A percentile compares a stretch with the other conserved stretches of the same genome.
Conservation (phyloP, 2,888 invertebrate species). For the Tigriopus californicus region DNA sequence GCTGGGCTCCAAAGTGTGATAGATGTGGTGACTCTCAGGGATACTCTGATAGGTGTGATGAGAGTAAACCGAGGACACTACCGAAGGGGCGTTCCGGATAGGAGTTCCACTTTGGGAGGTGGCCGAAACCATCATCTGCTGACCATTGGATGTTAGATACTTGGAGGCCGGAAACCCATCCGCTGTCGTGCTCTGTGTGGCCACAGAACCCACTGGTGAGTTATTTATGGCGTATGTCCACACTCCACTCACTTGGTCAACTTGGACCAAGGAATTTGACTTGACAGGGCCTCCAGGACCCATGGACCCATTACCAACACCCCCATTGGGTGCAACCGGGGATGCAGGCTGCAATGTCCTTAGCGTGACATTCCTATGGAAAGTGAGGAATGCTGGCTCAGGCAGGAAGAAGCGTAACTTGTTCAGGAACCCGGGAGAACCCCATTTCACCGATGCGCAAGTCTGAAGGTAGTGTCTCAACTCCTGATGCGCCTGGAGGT, state of each 20-base stretch:
- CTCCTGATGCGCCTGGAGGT: background rate
- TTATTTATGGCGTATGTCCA: background rate
- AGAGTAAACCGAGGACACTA: background rate
- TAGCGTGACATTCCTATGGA: slow-evolving; percentile 11
- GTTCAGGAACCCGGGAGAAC: slow-evolving; percentile 3
- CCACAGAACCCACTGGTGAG: slow-evolving; percentile 2
- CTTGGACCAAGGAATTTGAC: background rate
- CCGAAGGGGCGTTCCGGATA: no score
- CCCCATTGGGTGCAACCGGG: background rate
- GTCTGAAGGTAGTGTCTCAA: background rate
- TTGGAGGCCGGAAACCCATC: background rate
- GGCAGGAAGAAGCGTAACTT: slow-evolving; percentile 14
- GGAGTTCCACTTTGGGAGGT: no score
- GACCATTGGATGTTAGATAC: background rate
- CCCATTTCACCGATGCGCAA: slow-evolving; percentile 7
- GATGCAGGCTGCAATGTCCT: slow-evolving; percentile 3
- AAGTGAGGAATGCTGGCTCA: slow-evolving; percentile 11
- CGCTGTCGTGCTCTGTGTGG: background rate
- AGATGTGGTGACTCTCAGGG: slow-evolving; percentile 2
- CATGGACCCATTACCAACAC: background rate
- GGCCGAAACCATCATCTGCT: no score
- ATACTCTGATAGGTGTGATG: slow-evolving; percentile 10
- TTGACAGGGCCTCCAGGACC: background rate
- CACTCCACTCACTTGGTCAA: background rate
- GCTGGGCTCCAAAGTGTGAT: slow-evolving; percentile 5